Conservation (phyloP, 1,140 invertebrate genomes). For the Nasonia vitripennis region DNA sequence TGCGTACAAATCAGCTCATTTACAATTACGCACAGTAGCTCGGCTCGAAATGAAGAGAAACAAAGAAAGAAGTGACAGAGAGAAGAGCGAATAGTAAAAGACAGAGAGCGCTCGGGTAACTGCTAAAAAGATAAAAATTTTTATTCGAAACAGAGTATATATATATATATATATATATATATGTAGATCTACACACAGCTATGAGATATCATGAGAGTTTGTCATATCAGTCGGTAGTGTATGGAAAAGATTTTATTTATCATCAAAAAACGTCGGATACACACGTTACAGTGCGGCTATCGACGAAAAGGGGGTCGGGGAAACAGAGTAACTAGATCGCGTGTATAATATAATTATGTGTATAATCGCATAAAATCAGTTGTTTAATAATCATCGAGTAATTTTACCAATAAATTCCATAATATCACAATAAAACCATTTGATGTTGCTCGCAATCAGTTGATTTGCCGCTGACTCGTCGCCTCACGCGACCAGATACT, state of each 20-base stretch:
- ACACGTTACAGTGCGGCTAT: slow-evolving; percentile 68
- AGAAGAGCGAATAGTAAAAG: background rate
- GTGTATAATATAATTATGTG: slow-evolving; percentile 60
- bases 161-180: background rate
- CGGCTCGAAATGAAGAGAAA: background rate
- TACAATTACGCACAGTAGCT: background rate
- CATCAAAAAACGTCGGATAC: slow-evolving; percentile 69
- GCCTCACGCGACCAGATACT: slow-evolving; percentile 19
- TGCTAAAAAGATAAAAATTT: background rate
- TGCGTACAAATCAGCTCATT: slow-evolving; percentile 3
- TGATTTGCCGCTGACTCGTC: slow-evolving; percentile 58
- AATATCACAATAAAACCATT: slow-evolving; percentile 74
- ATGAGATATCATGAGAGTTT: slow-evolving; percentile 39
- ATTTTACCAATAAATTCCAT: slow-evolving; percentile 72
- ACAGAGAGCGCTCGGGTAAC: background rate
- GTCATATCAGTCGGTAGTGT: slow-evolving; percentile 52
- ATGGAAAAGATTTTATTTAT: slow-evolving; percentile 72
- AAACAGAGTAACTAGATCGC: slow-evolving; percentile 71
- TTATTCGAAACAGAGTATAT: background rate
- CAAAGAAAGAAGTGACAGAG: background rate
- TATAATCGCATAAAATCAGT: slow-evolving; percentile 73
- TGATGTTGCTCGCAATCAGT: slow-evolving; percentile 58
- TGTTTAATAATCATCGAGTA: slow-evolving; percentile 67
- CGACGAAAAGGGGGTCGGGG: slow-evolving; percentile 62
- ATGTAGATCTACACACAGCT: background rate